Evolutionary conservation across 2,797 vertebrate genomes (phyloP).

Genomic region (Cyprinella venusta): DNA sequence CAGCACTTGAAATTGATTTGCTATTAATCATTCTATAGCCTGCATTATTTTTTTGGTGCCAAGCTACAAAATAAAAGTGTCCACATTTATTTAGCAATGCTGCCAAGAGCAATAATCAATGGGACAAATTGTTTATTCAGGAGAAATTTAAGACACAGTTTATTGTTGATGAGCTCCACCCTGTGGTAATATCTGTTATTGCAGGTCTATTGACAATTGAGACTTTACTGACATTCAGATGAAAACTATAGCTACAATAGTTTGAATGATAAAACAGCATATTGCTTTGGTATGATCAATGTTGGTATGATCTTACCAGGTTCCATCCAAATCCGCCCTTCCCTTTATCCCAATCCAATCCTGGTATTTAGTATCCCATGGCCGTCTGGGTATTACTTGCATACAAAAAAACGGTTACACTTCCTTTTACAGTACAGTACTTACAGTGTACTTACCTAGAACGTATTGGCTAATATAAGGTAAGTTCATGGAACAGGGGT

Average conservation of each 20-base stretch:
- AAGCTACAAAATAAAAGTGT: neutral
- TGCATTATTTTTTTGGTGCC: neutral
- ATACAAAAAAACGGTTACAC: no score
- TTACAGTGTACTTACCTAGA: no score
- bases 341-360: neutral
- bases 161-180: constrained; percentile 27
- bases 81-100: neutral
- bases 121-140: neutral
- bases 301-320: neutral
- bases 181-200: constrained; percentile 14
- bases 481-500: no score
- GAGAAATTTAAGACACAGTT: neutral
- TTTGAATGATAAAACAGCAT: no score
- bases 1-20: neutral
- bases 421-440: no score
- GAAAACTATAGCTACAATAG: neutral
- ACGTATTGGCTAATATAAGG: no score
- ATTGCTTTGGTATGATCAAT: no score
- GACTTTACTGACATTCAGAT: neutral
- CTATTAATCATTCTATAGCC: neutral
- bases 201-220: neutral
- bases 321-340: neutral
- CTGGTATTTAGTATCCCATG: neutral
- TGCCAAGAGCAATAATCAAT: constrained; percentile 1
- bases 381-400: neutral